Evolutionary conservation across 2,888 invertebrate genomes (phyloP), one percentile per base, ranked within the genome.

Genomic region (Napeogenes inachia): DNA sequence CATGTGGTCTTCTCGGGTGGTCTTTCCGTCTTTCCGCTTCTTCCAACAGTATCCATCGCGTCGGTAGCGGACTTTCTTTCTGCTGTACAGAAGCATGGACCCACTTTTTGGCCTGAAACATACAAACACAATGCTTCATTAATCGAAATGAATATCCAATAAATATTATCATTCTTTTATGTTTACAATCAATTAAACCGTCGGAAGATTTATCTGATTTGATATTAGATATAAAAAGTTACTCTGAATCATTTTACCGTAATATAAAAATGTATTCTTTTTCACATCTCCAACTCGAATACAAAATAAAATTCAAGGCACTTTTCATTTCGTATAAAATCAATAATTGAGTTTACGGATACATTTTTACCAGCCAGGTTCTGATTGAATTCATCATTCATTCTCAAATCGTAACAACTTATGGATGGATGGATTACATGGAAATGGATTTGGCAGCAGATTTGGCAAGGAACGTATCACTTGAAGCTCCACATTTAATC

Each of bases 11-110:
- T 99, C 99, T 75, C 99, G 92, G 62, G 98, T 98, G 68, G 98
- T 98, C 91, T 98, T 98, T 32, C 99, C 99, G 84, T 99, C 99
- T 89, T 98, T 98, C 72, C 99, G 92, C 80, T 98, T 98, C 92
- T 99, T 99, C 99, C 99, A 99, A 89, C 98, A 98, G 89, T 99
- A 99, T 32, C 98, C 98, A 81, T 99, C 99, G 65, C 98, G 93
- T 82, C 98, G 93, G 92, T 99, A 99, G 61, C 98, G 94, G 70
- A 96, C 98, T 84, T 97, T 97, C 92, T 98, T 98, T 63, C 98
- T 93, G 81, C 97, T 98, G 93, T 98, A 99, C 70, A 99, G 92
- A 81, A 99, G 92, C 96, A 99, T 96, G 42, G 98, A 98, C 72
- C 99, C 99, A 89, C 98, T 98, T 88, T 97, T 96, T 67, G 99